A percentile compares a stretch with the other conserved stretches of the same genome.
These are phyloP conservation scores for Aleiodes testaceus DNA, from an alignment of 2,888 invertebrate genomes.

Conservation along the genomic window DNA sequence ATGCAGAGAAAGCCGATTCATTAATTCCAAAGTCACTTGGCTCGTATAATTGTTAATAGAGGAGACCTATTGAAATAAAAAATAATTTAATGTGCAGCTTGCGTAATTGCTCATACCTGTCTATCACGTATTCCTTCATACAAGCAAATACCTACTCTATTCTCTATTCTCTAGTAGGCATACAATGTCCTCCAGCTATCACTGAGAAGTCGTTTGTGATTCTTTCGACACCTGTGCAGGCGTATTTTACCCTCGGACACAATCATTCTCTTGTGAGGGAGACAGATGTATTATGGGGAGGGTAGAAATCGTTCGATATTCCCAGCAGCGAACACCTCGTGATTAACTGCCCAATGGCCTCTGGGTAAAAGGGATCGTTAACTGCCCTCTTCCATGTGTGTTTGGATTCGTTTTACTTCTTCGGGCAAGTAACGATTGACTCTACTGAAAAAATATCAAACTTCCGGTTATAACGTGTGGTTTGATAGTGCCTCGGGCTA, in stretches of 20 bases:
- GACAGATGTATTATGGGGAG: slow-evolving; percentile 35
- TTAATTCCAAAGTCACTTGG: not conserved
- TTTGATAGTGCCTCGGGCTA: slow-evolving; percentile 22
- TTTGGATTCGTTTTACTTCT: slow-evolving; percentile 50
- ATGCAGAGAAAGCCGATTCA: slow-evolving; percentile 13
- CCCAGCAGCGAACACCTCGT: slow-evolving; percentile 44
- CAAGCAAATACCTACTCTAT: not conserved
- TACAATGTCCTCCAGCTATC: slow-evolving; percentile 34
- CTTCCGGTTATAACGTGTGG: slow-evolving; percentile 31
- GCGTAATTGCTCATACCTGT: not conserved
- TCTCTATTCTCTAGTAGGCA: slow-evolving; percentile 19
- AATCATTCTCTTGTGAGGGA: slow-evolving; percentile 27
- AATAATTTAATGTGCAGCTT: not conserved
- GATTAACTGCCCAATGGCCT: slow-evolving; percentile 51
- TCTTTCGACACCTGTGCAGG: slow-evolving; percentile 49
- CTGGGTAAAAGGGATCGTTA: slow-evolving; percentile 54
- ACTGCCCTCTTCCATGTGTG: slow-evolving; percentile 47
- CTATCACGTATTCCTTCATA: not conserved
- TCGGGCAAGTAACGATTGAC: slow-evolving; percentile 31
- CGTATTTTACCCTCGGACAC: slow-evolving; percentile 29
- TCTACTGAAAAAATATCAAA: slow-evolving; percentile 25
- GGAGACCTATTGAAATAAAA: not conserved
- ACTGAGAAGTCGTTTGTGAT: slow-evolving; percentile 45
- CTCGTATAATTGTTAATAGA: not conserved
- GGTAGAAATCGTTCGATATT: slow-evolving; percentile 50